Evolutionary conservation across 2,797 vertebrate species (phyloP).

Genomic region (Fringilla coelebs): DNA sequence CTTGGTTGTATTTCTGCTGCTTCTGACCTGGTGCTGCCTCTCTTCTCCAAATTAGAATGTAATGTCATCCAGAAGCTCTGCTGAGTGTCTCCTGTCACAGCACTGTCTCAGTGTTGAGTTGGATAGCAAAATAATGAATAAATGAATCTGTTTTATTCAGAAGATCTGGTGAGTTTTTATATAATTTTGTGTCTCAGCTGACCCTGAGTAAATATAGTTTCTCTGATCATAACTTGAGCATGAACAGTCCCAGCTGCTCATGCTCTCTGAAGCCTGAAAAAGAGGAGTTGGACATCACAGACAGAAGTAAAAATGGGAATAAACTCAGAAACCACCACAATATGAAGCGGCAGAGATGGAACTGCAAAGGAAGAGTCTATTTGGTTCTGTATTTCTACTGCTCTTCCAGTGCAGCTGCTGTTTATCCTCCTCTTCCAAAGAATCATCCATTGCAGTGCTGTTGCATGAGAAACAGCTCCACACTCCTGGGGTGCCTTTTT

Average conservation of each 20-base stretch:
- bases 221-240: neutral
- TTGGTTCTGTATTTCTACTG: fast-evolving
- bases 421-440: neutral
- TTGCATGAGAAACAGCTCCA: neutral
- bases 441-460: neutral
- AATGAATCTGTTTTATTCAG: neutral
- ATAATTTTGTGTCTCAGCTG: neutral
- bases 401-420: neutral
- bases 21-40: neutral
- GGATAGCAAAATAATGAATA: neutral
- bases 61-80: neutral
- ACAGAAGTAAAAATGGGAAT: neutral
- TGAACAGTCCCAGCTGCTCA: neutral
- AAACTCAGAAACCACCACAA: neutral
- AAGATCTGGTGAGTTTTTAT: neutral
- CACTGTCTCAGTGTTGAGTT: neutral
- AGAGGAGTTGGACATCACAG: neutral
- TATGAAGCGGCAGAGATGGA: neutral
- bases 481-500: neutral
- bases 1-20: neutral
- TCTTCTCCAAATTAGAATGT: neutral
- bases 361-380: neutral
- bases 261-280: neutral
- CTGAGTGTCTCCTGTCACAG: neutral
- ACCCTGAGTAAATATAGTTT: neutral